phyloP scores from a whole-genome alignment of 2,888 invertebrate genomes.

The Atherix ibis region DNA sequence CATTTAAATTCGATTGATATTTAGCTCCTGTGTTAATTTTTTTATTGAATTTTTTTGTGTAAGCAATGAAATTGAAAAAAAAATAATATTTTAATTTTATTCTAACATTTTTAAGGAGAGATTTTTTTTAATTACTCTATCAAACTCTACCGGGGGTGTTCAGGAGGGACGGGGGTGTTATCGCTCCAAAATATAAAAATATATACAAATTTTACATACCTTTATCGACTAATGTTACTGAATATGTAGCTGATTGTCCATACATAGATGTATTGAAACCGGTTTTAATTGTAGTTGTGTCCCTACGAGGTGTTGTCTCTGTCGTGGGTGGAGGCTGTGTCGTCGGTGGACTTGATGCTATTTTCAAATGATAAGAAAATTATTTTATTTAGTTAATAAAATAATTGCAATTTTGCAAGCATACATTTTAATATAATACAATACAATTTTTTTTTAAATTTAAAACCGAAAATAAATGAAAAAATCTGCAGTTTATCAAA shows the following conservation, averaged over 20 bases:
- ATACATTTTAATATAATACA: too few species aligned
- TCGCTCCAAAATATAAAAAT: constrained; percentile 1
- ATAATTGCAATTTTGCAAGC: too few species aligned
- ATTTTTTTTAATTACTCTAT: constrained; percentile 8
- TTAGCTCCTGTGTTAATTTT: constrained; percentile 60
- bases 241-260: constrained; percentile 46
- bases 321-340: constrained; percentile 64
- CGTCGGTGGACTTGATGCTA: constrained; percentile 66
- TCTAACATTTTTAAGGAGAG: constrained; percentile 10
- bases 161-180: too few species aligned
- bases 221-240: constrained; percentile 42
- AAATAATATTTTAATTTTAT: too few species aligned
- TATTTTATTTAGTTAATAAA: too few species aligned
- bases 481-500: too few species aligned
- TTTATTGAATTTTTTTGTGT: too few species aligned
- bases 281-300: constrained; percentile 17
- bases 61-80: constrained; percentile 12
- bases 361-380: background rate
- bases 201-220: constrained; percentile 25
- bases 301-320: constrained; percentile 31
- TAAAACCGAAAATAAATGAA: too few species aligned
- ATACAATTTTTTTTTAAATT: too few species aligned
- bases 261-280: constrained; percentile 35
- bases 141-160: too few species aligned
- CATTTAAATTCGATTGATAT: constrained; percentile 59